These are phyloP conservation scores for Brachionus angularis DNA, from an alignment of 1,140 invertebrate species.

Conservation along the genomic window DNA sequence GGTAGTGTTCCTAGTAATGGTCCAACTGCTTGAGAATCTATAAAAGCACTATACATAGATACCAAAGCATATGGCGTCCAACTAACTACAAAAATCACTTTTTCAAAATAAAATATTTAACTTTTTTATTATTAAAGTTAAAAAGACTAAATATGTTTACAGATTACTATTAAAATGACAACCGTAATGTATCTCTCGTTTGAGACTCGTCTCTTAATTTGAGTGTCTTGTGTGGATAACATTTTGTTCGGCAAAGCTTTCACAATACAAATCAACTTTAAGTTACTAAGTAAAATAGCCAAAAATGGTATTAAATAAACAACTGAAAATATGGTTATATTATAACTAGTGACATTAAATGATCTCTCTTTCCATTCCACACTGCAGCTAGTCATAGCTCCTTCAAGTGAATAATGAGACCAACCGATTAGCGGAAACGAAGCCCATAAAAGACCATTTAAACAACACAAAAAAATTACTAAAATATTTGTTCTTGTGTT, in stretches of 20 bases:
- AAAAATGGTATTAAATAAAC: constrained; percentile 14
- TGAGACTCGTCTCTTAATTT: neutral
- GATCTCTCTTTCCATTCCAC: constrained; percentile 42
- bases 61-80: constrained; percentile 42
- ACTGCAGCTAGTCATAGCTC: constrained; percentile 22
- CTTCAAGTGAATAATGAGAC: constrained; percentile 39
- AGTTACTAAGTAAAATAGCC: neutral
- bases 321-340: constrained; percentile 24
- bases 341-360: constrained; percentile 32
- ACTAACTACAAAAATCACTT: constrained; percentile 15
- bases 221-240: neutral
- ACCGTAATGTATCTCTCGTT: constrained; percentile 16
- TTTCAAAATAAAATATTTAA: neutral
- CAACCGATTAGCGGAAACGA: constrained; percentile 27
- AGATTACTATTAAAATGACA: neutral
- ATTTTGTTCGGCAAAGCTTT: constrained; percentile 18
- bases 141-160: neutral
- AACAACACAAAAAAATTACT: neutral
- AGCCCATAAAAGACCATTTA: constrained; percentile 29
- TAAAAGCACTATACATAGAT: constrained; percentile 39
- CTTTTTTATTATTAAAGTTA: neutral
- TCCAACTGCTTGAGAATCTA: neutral
- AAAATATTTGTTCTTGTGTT: neutral
- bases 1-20: constrained; percentile 28
- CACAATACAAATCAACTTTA: constrained; percentile 2